A percentile compares a stretch with the other conserved stretches of the same genome.
Conservation (phyloP, 1,140 invertebrate genomes). For the Zaprionus tsacasi region DNA sequence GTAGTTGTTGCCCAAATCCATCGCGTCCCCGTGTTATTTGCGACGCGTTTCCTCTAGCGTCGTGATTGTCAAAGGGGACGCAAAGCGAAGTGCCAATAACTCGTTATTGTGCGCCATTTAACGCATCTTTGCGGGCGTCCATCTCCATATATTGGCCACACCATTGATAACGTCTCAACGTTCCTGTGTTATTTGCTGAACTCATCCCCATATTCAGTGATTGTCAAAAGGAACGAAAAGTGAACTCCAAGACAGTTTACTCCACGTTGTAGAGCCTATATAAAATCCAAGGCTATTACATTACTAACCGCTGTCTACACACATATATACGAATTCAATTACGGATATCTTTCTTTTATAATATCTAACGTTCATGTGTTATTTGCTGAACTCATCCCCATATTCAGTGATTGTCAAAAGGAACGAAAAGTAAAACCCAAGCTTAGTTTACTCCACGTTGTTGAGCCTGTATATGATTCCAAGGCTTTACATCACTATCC, state of each 20-base stretch:
- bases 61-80: conserved; percentile 74
- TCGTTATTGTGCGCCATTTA: conserved; percentile 74
- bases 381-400: conserved; percentile 39
- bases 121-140: conserved; percentile 48
- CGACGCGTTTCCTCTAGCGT: conserved; percentile 47
- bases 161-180: conserved; percentile 15
- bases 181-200: conserved; percentile 68
- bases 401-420: conserved; percentile 71
- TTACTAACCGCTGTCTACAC: conserved; percentile 39
- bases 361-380: conserved; percentile 58
- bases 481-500: conserved; percentile 46
- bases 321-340: neutral
- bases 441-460: conserved; percentile 47
- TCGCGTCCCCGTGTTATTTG: conserved; percentile 77
- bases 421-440: conserved; percentile 58
- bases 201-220: conserved; percentile 43
- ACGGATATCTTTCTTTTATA: too few relatives aligned
- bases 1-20: neutral
- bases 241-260: conserved; percentile 27
- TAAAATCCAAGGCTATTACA: conserved; percentile 27
- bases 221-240: conserved; percentile 75
- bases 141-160: conserved; percentile 83
- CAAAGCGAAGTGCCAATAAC: conserved; percentile 69
- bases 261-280: conserved; percentile 50
- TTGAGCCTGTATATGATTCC: conserved; percentile 20